A percentile compares a stretch with the other conserved stretches of the same genome.
phyloP scores from a whole-genome alignment of 2,888 invertebrate genomes.

The Margaritifera margaritifera region DNA sequence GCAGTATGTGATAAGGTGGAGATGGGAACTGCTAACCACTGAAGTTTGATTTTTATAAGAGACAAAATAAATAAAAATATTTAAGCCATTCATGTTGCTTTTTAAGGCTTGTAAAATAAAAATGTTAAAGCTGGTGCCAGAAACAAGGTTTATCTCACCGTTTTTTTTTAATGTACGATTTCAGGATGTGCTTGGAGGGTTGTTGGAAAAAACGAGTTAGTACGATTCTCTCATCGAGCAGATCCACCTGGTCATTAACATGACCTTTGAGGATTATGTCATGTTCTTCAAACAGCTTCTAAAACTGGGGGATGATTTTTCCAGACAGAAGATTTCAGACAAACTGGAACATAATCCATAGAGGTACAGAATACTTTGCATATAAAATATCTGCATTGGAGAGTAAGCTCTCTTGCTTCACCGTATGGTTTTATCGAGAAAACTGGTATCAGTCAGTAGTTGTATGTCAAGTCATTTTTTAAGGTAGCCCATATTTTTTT shows the following conservation, averaged over 20 bases:
- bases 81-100: too few relatives aligned
- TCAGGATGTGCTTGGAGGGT: conserved; percentile 88
- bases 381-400: too few relatives aligned
- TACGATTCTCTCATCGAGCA: conserved; percentile 94
- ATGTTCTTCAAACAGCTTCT: conserved; percentile 77
- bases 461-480: too few relatives aligned
- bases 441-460: too few relatives aligned
- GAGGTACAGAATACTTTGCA: conserved; percentile 57
- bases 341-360: conserved; percentile 84
- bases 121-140: neutral
- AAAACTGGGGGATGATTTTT: conserved; percentile 74
- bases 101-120: too few relatives aligned
- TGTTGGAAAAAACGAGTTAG: conserved; percentile 93
- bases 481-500: too few relatives aligned
- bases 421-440: too few relatives aligned
- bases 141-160: neutral
- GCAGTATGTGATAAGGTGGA: too few relatives aligned
- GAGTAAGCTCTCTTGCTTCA: too few relatives aligned
- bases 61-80: too few relatives aligned
- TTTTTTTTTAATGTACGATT: conserved; percentile 4
- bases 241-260: conserved; percentile 83
- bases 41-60: too few relatives aligned
- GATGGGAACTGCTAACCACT: too few relatives aligned
- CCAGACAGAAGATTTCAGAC: conserved; percentile 56
- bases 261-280: conserved; percentile 76